Evolutionary conservation across 2,888 invertebrate species (phyloP).

Genomic region (Eudasyphora cyanicolor): DNA sequence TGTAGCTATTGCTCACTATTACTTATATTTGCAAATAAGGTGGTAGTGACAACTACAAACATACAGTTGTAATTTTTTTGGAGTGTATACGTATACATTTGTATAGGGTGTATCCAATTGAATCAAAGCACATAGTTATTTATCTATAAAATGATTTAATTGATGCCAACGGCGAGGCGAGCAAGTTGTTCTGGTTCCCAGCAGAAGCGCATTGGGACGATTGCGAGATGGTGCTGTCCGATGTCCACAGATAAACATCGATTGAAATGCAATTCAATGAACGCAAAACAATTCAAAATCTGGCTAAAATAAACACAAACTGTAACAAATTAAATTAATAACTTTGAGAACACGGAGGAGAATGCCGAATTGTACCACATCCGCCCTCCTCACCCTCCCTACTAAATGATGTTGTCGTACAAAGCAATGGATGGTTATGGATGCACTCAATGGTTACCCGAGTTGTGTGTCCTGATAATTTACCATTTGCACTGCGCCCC

Average conservation of each 20-base stretch:
- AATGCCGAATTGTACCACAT: neutral
- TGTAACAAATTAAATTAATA: constrained; percentile 57
- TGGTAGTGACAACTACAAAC: no score
- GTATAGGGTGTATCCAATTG: no score
- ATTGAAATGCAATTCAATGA: constrained; percentile 53
- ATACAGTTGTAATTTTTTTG: no score
- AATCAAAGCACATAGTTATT: neutral
- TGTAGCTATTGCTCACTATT: no score
- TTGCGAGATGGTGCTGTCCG: neutral
- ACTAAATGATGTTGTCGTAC: constrained; percentile 1
- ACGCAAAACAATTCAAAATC: constrained; percentile 42
- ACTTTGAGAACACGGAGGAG: constrained; percentile 21
- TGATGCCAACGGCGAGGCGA: constrained; percentile 51
- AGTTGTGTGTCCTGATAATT: neutral
- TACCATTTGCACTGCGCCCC: neutral
- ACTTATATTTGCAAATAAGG: no score
- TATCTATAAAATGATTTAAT: constrained; percentile 50
- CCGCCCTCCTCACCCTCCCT: neutral
- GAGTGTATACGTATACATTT: no score
- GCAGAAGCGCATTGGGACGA: neutral
- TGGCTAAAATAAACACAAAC: constrained; percentile 56
- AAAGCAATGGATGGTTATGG: neutral
- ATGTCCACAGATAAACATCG: constrained; percentile 25
- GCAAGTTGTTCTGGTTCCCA: constrained; percentile 40
- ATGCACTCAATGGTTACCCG: neutral